phyloP scores from a whole-genome alignment of 2,888 invertebrate genomes.

The Trimorus sp. region DNA sequence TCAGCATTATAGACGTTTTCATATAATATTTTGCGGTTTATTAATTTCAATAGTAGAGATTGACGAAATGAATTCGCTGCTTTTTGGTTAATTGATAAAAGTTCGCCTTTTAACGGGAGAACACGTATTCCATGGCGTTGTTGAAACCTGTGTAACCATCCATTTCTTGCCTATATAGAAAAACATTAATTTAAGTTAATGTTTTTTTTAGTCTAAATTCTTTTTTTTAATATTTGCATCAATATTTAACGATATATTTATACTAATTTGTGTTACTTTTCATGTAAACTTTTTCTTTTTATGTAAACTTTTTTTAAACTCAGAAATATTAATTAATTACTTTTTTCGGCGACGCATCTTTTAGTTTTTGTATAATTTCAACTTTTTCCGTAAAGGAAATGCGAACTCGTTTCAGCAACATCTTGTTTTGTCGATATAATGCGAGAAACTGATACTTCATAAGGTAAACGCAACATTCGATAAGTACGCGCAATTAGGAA shows the following conservation, averaged over 20 bases:
- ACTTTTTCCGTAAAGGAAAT: too few relatives aligned
- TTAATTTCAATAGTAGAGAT: background rate
- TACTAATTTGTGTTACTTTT: background rate
- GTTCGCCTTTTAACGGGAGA: slow-evolving; percentile 17
- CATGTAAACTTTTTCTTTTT: too few relatives aligned
- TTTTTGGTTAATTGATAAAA: slow-evolving; percentile 8
- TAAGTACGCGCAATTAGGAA: too few relatives aligned
- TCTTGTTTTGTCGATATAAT: too few relatives aligned
- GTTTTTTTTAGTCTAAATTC: too few relatives aligned
- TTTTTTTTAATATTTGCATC: background rate
- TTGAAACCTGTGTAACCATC: slow-evolving; percentile 16
- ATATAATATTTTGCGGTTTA: background rate
- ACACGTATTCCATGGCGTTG: background rate
- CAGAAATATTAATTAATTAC: too few relatives aligned
- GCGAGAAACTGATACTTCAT: too few relatives aligned
- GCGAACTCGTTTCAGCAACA: too few relatives aligned
- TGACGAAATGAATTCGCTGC: background rate
- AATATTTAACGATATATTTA: background rate
- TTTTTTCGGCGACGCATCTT: too few relatives aligned
- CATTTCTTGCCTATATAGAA: slow-evolving; percentile 9
- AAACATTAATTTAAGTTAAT: too few relatives aligned
- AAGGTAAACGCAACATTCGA: too few relatives aligned
- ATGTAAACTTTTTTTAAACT: background rate
- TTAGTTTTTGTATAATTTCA: too few relatives aligned
- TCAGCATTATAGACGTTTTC: slow-evolving; percentile 37